Evolutionary conservation across 2,113 vertebrate species (phyloP), one percentile per base, ranked within the genome.

Genomic region (Notothenia coriiceps): DNA sequence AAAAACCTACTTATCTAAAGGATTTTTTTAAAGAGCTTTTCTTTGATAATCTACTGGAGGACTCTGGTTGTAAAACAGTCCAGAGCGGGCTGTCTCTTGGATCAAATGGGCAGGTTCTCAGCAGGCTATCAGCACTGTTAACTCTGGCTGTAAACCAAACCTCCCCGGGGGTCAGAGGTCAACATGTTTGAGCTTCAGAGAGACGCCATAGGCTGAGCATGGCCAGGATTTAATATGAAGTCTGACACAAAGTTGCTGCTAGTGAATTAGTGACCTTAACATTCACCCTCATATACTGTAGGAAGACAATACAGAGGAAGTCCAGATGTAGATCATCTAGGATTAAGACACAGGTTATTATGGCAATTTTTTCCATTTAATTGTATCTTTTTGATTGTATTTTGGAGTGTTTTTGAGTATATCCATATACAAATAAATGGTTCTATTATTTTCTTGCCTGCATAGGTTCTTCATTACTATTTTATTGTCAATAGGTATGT

Each of bases 121-220:
- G 90, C 90, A 83, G 62, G 86, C 89, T 91, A 90, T 93, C 87
- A 88, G 86, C 79, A 65, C 84, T 79, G 87, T 89, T 92, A 94
- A 89, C 76, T 76, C 77, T 43, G 68, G 87, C 81, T 78, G 85
- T 94, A 92, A 94, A 94, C 77, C 76, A 86, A 90, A 86, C 86
- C 90, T 85, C 89, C 68, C 69, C 15, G 60, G 51, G 66, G 91
- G 90, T 94, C 93, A 94, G 71, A 91, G 94, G 94, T 93, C 81
- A 81, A 90, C 88, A 85, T 91, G 84, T 92, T 89, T 87, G 86
- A 88, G 91, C 91, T 92, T 90, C 90, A 94, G 87, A 91, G 90
- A 92, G 92, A 92, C 86, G 88, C 90, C 93, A 91, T 46, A 44
- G 76, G 56, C 65, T 73, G 88, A 91, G 86, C 61, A 70, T 63